Evolutionary conservation across 2,113 vertebrate species (phyloP), one percentile per base, ranked within the genome.

Genomic region (Malurus elegans): DNA sequence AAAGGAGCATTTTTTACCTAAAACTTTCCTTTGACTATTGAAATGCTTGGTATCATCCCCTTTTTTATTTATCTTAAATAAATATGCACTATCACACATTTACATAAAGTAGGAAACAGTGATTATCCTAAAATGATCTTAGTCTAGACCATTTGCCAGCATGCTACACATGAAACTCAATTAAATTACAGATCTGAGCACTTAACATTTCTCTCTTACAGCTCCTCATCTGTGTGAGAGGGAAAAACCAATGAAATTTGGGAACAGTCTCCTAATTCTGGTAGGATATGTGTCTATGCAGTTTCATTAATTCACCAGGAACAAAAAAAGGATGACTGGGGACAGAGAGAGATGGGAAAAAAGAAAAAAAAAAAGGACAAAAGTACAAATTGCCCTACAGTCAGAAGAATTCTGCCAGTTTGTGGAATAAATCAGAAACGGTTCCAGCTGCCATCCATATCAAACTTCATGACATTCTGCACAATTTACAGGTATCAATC

Each of bases 381-480:
- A 79, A 65, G 4, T 5, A 69, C 8, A 75, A 64, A 86, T 54
- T 95, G 9, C 24, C 70, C 51, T 69, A 67, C 34, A 93, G 26
- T 47, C 61, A 74, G 74, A 96, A 93, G 11, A 91, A 92, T 53
- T 65, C 31, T 26, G 56, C 29, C 60, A 79, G 8, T 89, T 85
- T 83, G 79, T 40, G 34, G 34, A 96, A 72, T 84, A 79, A 97
- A 88, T 97, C 79, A 88, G 82, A 93, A 92, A 81, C 29, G 76
- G 62, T 32, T 70, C 50, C 34, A 88, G 10, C 28, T 87, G 53
- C 53, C 45, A 38, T 47, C 42, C 45, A 94, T 91, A 92, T 66
- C 95, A 94, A 96, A 90, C 56, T 57, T 97, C 96, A 96, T 90
- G 56, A 92, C 47, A 36, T 53, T 92, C 78, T 95, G 74, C 65